These are phyloP conservation scores for Dasyornis broadbenti DNA, from an alignment of 2,113 vertebrate species.

Conservation along the genomic window DNA sequence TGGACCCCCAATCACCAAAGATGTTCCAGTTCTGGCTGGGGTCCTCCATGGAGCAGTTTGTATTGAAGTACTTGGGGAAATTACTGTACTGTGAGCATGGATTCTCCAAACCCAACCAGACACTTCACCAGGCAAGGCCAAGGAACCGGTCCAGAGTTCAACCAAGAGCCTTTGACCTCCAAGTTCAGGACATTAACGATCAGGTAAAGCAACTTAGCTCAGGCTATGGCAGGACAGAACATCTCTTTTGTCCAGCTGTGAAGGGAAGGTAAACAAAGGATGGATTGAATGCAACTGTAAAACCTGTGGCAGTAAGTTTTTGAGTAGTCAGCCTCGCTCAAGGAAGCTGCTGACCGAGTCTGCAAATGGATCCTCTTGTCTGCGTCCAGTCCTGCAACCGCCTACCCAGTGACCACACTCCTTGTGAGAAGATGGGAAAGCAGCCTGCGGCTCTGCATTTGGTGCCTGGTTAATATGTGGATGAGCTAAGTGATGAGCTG, in stretches of 20 bases:
- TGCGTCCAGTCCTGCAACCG: not conserved
- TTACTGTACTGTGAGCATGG: fast-evolving
- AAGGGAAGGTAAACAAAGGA: not conserved
- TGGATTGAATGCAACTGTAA: not conserved
- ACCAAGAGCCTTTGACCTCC: not conserved
- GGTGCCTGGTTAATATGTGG: not conserved
- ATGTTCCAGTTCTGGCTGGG: not conserved
- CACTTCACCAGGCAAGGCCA: not conserved
- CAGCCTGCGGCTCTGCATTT: not conserved
- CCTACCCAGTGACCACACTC: not conserved
- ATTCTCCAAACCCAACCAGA: not conserved
- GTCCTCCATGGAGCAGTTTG: not conserved
- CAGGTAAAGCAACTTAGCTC: not conserved
- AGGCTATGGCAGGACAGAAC: not conserved
- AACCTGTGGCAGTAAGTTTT: not conserved
- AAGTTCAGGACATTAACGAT: not conserved
- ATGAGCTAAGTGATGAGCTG: not conserved
- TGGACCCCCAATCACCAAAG: not conserved
- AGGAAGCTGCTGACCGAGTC: not conserved
- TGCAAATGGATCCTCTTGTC: not conserved
- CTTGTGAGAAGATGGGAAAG: not conserved
- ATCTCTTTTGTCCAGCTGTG: not conserved
- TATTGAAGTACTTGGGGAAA: not conserved
- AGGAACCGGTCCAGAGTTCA: not conserved
- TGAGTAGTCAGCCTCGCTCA: not conserved